Base-by-base conservation (phyloP, 2,888 invertebrate species). In the Agriotes lineatus region DNA sequence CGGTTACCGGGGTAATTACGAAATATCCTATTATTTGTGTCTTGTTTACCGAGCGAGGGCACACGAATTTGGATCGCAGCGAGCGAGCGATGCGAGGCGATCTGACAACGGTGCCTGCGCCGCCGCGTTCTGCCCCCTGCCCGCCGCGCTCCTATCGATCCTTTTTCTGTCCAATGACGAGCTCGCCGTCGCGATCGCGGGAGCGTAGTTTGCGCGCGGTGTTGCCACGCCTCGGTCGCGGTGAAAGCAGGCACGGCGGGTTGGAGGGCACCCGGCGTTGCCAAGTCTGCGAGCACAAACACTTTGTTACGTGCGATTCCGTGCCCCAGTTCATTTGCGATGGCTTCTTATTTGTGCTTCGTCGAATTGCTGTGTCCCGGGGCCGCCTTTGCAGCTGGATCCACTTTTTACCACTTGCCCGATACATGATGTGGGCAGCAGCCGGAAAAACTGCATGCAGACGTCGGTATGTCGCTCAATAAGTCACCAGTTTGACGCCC, bases 121-220 rank as follows among this genome's bases (percentile, higher is more conserved):
- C 80, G 83, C 83, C 83, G 82, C 85, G 85, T 85, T 85, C 86
- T 83, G 82, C 86, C 85, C 87, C 86, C 87, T 86, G 77, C 80
- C 85, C 83, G 85, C 87, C 79, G 79, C 80, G 87, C 86, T 86
- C 84, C 87, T 88, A 90, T 89, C 89, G 90, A 89, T 89, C 58
- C 25, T 87, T 86, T 81, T 79, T 84, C 84, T 85, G 85, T 85
- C 90, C 89, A 89, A 90, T 89, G 84, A 86, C 86, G 88, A 82
- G 87, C 87, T 81, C 70, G 75, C 73, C 72, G 78, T 75, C 73
- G 74, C 73, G 81, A 80, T 82, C 83, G 83, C 83, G 83, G 83
- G 87, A 88, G 86, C 86, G 86, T 84, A 82, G 82, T 85, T 84
- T 81, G 82, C 84, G 82, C 85, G 85, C 88, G 85, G 85, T 84